Conservation (phyloP, 2,888 invertebrate genomes). For the Rhorus exstirpatorius region DNA sequence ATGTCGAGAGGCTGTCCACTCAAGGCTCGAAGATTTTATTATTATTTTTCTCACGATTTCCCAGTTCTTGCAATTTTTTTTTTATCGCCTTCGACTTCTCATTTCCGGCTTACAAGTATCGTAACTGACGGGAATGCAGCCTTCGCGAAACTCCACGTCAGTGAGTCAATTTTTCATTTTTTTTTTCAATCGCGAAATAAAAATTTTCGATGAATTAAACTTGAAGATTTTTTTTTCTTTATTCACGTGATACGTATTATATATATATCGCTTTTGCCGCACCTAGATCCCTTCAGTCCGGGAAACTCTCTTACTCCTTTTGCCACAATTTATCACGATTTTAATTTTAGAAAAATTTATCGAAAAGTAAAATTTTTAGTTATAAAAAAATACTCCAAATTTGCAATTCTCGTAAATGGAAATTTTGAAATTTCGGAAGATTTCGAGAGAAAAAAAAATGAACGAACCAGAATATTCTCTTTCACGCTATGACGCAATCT, state of each 20-base stretch:
- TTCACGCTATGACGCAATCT: conserved; percentile 5
- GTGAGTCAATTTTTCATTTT: background rate
- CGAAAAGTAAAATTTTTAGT: background rate
- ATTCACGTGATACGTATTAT: background rate
- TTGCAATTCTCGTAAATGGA: too few relatives aligned
- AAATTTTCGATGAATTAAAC: background rate
- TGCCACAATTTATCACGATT: background rate
- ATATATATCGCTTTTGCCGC: background rate
- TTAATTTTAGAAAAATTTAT: background rate
- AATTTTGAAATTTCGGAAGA: background rate
- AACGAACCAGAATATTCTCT: background rate
- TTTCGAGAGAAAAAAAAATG: conserved; percentile 6
- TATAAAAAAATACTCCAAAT: too few relatives aligned
- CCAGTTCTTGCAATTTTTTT: conserved; percentile 12
- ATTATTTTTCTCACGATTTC: background rate
- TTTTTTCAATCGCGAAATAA: background rate
- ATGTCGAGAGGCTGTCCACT: conserved; percentile 16
- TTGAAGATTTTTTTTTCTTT: too few relatives aligned
- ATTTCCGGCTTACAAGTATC: background rate
- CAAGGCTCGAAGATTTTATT: conserved; percentile 33
- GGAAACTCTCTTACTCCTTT: background rate
- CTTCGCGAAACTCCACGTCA: too few relatives aligned
- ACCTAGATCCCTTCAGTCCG: conserved; percentile 10
- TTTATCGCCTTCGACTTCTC: background rate
- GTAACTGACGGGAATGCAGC: background rate